These are phyloP conservation scores for Microctenopoma steveboyesi DNA, from an alignment of 2,797 vertebrate genomes.

Conservation along the genomic window DNA sequence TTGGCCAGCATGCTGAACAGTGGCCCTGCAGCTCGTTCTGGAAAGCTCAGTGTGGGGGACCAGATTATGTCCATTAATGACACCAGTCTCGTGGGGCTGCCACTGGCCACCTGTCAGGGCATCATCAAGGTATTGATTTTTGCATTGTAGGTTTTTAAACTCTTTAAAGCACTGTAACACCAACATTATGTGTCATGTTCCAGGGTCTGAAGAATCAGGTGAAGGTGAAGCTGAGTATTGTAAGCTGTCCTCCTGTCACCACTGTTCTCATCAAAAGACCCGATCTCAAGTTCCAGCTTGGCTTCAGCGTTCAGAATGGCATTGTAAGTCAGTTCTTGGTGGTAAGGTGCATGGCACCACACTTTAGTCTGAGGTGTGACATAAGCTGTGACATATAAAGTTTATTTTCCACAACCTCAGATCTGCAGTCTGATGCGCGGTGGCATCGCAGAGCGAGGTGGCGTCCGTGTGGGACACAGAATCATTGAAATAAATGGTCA, in stretches of 20 bases:
- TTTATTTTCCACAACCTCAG: conserved; percentile 70
- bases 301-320: conserved; percentile 92
- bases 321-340: conserved; percentile 77
- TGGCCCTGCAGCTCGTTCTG: conserved; percentile 93
- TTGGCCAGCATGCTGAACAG: conserved; percentile 97
- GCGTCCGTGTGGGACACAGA: conserved; percentile 95
- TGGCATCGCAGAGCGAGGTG: conserved; percentile 96
- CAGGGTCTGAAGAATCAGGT: conserved; percentile 96
- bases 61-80: conserved; percentile 98
- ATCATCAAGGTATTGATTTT: conserved; percentile 91
- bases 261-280: conserved; percentile 98
- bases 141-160: background rate
- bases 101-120: conserved; percentile 95
- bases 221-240: conserved; percentile 95
- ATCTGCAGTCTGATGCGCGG: conserved; percentile 99
- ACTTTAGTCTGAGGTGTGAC: conserved; percentile 4
- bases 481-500: conserved; percentile 99
- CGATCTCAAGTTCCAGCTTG: conserved; percentile 96
- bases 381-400: background rate
- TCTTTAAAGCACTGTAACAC: background rate
- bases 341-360: background rate
- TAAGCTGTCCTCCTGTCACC: conserved; percentile 97
- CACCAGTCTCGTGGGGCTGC: conserved; percentile 88
- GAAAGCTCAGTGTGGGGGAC: conserved; percentile 96
- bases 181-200: conserved; percentile 7